phyloP scores from a whole-genome alignment of 2,797 vertebrate species.

The Poecile montanus region DNA sequence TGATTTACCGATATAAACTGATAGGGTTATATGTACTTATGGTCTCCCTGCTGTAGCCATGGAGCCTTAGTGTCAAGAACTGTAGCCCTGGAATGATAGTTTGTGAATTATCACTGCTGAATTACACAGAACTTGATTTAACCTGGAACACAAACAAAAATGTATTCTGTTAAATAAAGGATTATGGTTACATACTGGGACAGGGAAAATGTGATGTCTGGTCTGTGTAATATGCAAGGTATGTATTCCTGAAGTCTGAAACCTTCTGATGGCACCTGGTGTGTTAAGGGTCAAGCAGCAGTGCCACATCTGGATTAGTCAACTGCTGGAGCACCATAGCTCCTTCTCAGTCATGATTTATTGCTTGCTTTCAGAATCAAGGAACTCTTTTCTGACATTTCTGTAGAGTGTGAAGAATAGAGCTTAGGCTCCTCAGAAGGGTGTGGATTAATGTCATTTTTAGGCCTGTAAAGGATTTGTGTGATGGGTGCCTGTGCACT shows the following conservation, averaged over 20 bases:
- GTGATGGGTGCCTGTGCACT: background rate
- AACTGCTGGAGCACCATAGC: accelerated
- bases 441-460: background rate
- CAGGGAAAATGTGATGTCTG: background rate
- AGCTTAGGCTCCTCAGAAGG: background rate
- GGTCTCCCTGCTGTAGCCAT: background rate
- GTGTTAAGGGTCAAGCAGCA: background rate
- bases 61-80: background rate
- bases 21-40: background rate
- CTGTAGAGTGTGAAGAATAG: background rate
- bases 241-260: background rate
- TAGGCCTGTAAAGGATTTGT: background rate
- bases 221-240: background rate
- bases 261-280: background rate
- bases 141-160: background rate
- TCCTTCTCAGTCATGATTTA: background rate
- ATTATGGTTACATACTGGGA: accelerated
- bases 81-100: background rate
- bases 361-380: background rate
- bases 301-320: background rate
- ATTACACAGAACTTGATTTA: accelerated
- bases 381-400: background rate
- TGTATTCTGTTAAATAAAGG: background rate
- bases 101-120: background rate
- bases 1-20: background rate